These are phyloP conservation scores for Sebastes iracundus DNA, from an alignment of 2,797 vertebrate genomes.

Conservation along the genomic window DNA sequence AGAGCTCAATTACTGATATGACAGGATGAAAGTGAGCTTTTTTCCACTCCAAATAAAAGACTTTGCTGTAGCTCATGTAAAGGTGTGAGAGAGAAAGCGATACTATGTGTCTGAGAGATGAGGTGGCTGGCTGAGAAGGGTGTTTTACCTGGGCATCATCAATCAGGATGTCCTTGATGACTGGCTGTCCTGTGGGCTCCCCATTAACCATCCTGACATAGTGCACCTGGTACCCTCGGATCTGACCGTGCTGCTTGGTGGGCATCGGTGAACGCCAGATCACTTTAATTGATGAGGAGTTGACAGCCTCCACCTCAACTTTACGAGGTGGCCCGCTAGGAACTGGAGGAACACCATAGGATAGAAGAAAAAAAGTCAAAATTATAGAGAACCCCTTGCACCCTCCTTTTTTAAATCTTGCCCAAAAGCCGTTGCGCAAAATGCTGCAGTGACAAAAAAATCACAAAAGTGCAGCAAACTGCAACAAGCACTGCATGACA, in stretches of 20 bases:
- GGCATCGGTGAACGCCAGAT: slow-evolving; percentile 98
- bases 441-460: slow-evolving; percentile 75
- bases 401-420: slow-evolving; percentile 57
- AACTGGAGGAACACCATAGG: slow-evolving; percentile 99
- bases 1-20: background rate
- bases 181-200: slow-evolving; percentile 95
- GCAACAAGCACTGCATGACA: slow-evolving; percentile 87
- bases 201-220: slow-evolving; percentile 98
- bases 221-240: slow-evolving; percentile 99
- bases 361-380: slow-evolving; percentile 92
- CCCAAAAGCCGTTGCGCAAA: slow-evolving; percentile 82
- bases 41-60: slow-evolving; percentile 1
- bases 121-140: slow-evolving; percentile 44
- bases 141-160: slow-evolving; percentile 95
- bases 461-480: slow-evolving; percentile 86
- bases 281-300: slow-evolving; percentile 99
- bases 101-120: slow-evolving; percentile 50
- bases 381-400: slow-evolving; percentile 86
- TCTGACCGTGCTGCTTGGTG: slow-evolving; percentile 99
- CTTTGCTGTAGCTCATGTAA: background rate
- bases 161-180: slow-evolving; percentile 98
- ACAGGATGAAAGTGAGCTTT: background rate
- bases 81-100: slow-evolving; percentile 34
- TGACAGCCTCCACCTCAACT: slow-evolving; percentile 99
- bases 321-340: slow-evolving; percentile 99